A percentile compares a stretch with the other conserved stretches of the same genome.
Evolutionary conservation across 2,888 invertebrate species (phyloP).

Genomic region (Watsonalla cultraria): DNA sequence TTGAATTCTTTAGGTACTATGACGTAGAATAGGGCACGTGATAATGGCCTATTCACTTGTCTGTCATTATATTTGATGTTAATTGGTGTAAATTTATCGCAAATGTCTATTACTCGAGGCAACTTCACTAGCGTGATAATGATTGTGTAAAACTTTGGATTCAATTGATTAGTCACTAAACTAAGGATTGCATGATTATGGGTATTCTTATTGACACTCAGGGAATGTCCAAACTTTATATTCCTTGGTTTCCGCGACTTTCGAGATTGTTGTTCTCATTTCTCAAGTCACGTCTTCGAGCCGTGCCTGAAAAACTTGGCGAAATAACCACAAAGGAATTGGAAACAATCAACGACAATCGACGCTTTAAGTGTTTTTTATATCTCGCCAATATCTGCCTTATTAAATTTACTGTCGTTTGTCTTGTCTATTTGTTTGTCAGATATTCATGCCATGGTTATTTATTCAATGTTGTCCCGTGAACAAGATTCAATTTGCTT

Average conservation of each 20-base stretch:
- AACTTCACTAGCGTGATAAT: too few relatives aligned
- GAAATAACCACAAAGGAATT: constrained; percentile 20
- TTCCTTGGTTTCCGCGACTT: constrained; percentile 10
- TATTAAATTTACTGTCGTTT: background rate
- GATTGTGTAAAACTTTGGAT: too few relatives aligned
- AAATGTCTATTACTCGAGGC: too few relatives aligned
- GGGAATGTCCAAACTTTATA: constrained; percentile 19
- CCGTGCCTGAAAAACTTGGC: constrained; percentile 22
- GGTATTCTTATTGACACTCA: constrained; percentile 30
- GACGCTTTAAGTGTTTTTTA: constrained; percentile 11
- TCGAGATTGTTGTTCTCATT: constrained; percentile 9
- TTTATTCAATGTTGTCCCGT: background rate
- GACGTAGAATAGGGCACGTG: too few relatives aligned
- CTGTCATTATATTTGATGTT: too few relatives aligned
- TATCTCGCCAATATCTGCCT: background rate
- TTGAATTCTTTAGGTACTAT: too few relatives aligned
- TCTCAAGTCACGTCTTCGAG: constrained; percentile 18
- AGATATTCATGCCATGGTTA: too few relatives aligned
- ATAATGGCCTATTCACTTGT: too few relatives aligned
- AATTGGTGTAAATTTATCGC: too few relatives aligned
- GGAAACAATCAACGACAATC: constrained; percentile 26
- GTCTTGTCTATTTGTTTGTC: too few relatives aligned
- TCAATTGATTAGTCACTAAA: too few relatives aligned
- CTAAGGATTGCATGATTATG: constrained; percentile 21
- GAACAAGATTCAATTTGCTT: background rate